Base-by-base conservation (phyloP, 2,888 invertebrate species). In the Eristalinus sepulchralis region DNA sequence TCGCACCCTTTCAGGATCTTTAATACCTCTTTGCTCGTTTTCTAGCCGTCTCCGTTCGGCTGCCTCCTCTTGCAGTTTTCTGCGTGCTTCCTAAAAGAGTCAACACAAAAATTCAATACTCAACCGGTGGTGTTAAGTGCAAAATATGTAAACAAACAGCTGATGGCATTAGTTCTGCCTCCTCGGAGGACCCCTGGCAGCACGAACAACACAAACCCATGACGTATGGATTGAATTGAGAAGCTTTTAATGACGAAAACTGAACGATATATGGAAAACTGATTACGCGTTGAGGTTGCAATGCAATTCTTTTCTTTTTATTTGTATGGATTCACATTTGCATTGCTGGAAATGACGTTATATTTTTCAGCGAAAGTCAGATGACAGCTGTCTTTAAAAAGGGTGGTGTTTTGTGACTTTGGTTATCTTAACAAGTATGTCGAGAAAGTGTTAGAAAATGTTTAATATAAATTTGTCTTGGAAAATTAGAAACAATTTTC, bases 1-100 rank as follows among this genome's bases (percentile, higher is more conserved):
- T 79, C 93, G 94, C 1, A 96, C 93, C 63, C 93, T 93, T 22
- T 94, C 94, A 0, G 94, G 93, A 91, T 96, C 95, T 89, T 95
- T 95, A 4, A 96, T 94, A 0, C 96, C 96, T 3, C 95, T 93
- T 0, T 92, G 90, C 33, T 95, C 95, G 79, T 94, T 94, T 88
- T 95, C 94, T 0, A 93, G 92, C 0, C 94, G 93, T 1, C 96
- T 93, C 63, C 93, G 93, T 90, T 96, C 96, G 0, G 96, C 96
- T 1, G 96, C 96, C 89, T 95, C 95, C 6, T 94, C 93, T 89
- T 95, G 95, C 89, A 95, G 95, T 20, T 93, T 93, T 34, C 96
- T 93, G 67, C 95, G 94, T 9, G 94, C 94, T 90, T 95, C 95
- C 95, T 96, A 85, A 10, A 86, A 86, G 10, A 27, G 20, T 20